Evolutionary conservation across 2,888 invertebrate genomes (phyloP), one percentile per base, ranked within the genome.

Genomic region (Pheosia tremula): DNA sequence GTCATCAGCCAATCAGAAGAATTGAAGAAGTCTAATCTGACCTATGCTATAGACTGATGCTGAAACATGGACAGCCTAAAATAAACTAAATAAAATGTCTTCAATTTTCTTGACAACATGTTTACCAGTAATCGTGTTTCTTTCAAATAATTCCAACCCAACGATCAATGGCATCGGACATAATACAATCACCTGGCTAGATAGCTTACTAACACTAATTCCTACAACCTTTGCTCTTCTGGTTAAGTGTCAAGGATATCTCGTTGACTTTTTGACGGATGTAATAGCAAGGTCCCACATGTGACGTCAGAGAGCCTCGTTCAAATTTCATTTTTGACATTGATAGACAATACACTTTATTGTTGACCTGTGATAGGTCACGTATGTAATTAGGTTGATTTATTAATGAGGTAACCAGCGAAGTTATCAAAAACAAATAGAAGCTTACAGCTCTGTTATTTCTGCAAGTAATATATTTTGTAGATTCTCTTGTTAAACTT

Each of bases 211-310:
- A 24, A 13, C 6, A 6, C 50, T 54, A 13, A 10, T 39, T 39
- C 55, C 11, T 6, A 11, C 24, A 36, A 45, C 43, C 56, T 56
- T 56, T 56, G 56, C 13, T 45, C 56, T 45, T 56, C 24, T 36
- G 41, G 43, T 56, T 56, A 39, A 3, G 59, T 53, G 64, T 65
- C 65, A 66, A 66, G 65, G 65, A 59, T 62, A 10, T 50, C 56
- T 45, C 11, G 56, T 13, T 53, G 24, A 39, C 41, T n/a, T 37
- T 43, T 47, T 52, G 54, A 61, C 57, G 58, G 60, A 60, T 58
- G 52, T 43, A 38, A 50, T 24, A 36, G 24, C 58, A 60, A 65
- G 61, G 61, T 60, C 49, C 56, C 55, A 47, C 10, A 54, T 45
- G 64, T 52, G 57, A 56, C 52, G 58, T 62, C 58, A 60, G 57